Base-by-base conservation (phyloP, 2,797 vertebrate species). In the Lacerta agilis region DNA sequence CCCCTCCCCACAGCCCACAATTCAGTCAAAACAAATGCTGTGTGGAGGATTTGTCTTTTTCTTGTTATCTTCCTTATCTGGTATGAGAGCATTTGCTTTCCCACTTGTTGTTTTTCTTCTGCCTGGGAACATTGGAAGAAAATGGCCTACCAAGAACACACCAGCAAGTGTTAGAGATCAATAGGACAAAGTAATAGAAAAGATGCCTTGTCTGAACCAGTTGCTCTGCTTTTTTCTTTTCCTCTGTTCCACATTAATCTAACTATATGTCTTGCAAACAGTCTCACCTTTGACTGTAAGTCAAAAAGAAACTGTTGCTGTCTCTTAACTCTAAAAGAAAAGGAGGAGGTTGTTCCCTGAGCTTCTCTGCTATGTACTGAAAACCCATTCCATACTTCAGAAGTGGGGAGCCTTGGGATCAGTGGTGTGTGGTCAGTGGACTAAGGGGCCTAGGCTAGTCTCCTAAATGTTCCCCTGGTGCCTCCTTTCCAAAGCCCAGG, bases 151-250 rank as follows among this genome's bases (percentile, higher is more conserved):
- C 33, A 75, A 49, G 83, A 9, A 82, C 71, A 84, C 71, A 61
- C 55, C 43, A n/a, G 9, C 92, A 67, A 82, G 79, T 10, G 76
- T 67, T 33, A 79, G 20, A 61, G 18, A 82, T 91, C 87, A 85
- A 89, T 83, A 76, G 1, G 64, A 33, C 82, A 11, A 66, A 3
- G 1, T 83, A 4, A 1, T 85, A 66, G 87, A 33, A 79, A 58
- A 86, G 38, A 55, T 11, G 49, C n/a, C 38, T 83, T 5, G 82
- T 88, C 71, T 83, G 86, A 33, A 41, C 10, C 43, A 38, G 49
- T 49, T 36, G 25, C 23, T 55, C 71, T 17, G 67, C 4, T 66
- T 66, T 66, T 64, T 83, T n/a, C 72, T 83, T 91, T 81, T 11
- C 87, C 73, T 90, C 27, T 9, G 18, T 5, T 43, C 58, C 83